Base-by-base conservation (phyloP, 2,113 vertebrate species). In the Ophthalmolycus amberensis region DNA sequence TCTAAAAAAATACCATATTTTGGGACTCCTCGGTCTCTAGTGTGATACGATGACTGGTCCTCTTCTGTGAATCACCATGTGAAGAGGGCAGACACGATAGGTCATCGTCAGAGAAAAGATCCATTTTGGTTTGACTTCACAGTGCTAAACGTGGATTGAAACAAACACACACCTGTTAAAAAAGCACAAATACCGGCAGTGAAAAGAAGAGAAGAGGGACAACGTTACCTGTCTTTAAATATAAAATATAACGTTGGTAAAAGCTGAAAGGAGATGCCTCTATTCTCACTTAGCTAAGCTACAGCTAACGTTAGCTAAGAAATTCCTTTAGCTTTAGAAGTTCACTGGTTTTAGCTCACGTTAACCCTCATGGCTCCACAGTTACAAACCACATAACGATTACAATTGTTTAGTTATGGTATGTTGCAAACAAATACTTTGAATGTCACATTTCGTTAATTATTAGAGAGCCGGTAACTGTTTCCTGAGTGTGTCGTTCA, bases 61-160 rank as follows among this genome's bases (percentile, higher is more conserved):
- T 85, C 87, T 63, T 68, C 9, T 50, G 29, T 12, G 52, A 20
- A 1, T 77, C 68, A 22, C 65, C 80, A 16, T 62, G 75, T 0
- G 85, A 69, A 32, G 73, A 63, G 22, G 85, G 79, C 6, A 84
- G 70, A 1, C 1, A 29, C 56, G 56, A 1, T 12, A 75, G 18
- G 29, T 87, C 79, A 29, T 29, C 29, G 0, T 85, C 85, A 29
- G 85, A 86, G 77, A 76, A 83, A 65, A 71, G 83, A 25, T 92
- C 93, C 94, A 94, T 95, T 25, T 56, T 63, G 10, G 3, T 46
- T 7, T 62, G n/a, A 29, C 44, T 58, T 20, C 32, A 20, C 0
- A 16, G 9, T 22, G 2, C 3, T 59, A 6, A 40, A 44, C 40
- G 34, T 80, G 6, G 20, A 25, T 11, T 27, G 8, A 65, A 48